These are phyloP conservation scores for Poecilia picta DNA, from an alignment of 2,797 vertebrate genomes.

Conservation along the genomic window DNA sequence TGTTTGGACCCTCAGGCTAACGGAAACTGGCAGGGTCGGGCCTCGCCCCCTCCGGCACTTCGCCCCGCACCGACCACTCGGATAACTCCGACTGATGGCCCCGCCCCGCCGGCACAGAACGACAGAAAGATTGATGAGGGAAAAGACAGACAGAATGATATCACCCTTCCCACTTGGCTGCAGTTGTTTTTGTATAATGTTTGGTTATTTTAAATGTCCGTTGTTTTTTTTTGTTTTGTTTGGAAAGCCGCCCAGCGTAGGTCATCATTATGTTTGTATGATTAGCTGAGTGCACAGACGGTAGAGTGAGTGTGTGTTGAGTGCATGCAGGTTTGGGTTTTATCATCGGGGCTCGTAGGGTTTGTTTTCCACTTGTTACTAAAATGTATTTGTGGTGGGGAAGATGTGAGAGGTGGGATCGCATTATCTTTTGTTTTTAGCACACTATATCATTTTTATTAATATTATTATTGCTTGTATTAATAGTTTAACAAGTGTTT, in stretches of 20 bases:
- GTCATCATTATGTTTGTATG: slow-evolving; percentile 55
- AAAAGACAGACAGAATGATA: slow-evolving; percentile 75
- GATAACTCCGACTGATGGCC: slow-evolving; percentile 89
- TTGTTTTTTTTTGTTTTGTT: slow-evolving; percentile 33
- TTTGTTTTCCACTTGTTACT: slow-evolving; percentile 78
- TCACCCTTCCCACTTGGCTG: slow-evolving; percentile 74
- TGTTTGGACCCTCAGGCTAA: slow-evolving; percentile 79
- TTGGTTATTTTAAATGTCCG: slow-evolving; percentile 56
- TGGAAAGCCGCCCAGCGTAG: slow-evolving; percentile 48
- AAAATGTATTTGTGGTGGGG: slow-evolving; percentile 63
- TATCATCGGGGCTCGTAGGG: slow-evolving; percentile 60
- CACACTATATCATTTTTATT: slow-evolving; percentile 72
- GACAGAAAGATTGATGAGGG: slow-evolving; percentile 53
- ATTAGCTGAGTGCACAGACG: slow-evolving; percentile 55
- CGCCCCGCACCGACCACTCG: slow-evolving; percentile 89
- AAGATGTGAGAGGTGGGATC: slow-evolving; percentile 9
- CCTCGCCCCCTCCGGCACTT: slow-evolving; percentile 85
- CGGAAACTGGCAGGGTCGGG: slow-evolving; percentile 88
- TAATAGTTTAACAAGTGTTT: slow-evolving; percentile 72
- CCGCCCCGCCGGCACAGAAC: slow-evolving; percentile 31
- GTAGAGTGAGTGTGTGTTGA: slow-evolving; percentile 39
- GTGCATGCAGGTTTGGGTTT: slow-evolving; percentile 67
- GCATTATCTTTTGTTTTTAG: slow-evolving; percentile 76
- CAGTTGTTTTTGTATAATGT: slow-evolving; percentile 69
- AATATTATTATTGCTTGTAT: slow-evolving; percentile 78